phyloP scores from a whole-genome alignment of 2,113 vertebrate species.

The Corynorhinus townsendii region DNA sequence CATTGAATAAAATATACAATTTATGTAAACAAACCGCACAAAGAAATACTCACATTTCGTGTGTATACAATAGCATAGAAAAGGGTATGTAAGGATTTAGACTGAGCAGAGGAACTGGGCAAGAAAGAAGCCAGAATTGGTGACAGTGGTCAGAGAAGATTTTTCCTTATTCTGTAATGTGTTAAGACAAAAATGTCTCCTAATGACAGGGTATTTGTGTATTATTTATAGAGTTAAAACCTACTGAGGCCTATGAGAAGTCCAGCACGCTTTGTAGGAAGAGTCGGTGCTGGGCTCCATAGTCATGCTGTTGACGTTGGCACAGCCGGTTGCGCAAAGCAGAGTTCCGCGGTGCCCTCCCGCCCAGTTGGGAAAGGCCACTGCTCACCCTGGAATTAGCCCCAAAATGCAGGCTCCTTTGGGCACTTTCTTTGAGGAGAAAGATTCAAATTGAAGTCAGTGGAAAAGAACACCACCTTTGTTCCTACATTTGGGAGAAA shows the following conservation, averaged over 20 bases:
- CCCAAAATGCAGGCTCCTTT: neutral
- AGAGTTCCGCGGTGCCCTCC: neutral
- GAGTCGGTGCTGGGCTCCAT: neutral
- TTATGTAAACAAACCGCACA: neutral
- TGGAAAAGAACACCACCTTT: conserved; percentile 45
- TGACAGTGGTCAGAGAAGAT: neutral
- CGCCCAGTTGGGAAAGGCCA: neutral
- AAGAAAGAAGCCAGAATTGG: neutral
- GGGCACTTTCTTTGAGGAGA: neutral
- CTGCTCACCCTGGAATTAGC: neutral
- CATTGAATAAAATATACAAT: neutral
- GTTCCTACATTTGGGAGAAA: conserved; percentile 34
- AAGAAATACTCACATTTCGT: neutral
- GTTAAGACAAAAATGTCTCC: neutral
- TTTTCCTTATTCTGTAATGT: neutral
- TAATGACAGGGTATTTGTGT: neutral
- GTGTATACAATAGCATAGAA: neutral
- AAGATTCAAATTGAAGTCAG: neutral
- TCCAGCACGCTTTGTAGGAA: neutral
- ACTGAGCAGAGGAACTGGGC: neutral
- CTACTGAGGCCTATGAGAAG: neutral
- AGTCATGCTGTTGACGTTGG: neutral
- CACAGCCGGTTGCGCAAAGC: neutral
- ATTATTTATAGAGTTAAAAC: neutral
- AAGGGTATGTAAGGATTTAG: neutral